Percentiles rank a stretch among this genome's conserved stretches.
Evolutionary conservation across 1,140 invertebrate species (phyloP).

Genomic region (Xylocopa sonorina): DNA sequence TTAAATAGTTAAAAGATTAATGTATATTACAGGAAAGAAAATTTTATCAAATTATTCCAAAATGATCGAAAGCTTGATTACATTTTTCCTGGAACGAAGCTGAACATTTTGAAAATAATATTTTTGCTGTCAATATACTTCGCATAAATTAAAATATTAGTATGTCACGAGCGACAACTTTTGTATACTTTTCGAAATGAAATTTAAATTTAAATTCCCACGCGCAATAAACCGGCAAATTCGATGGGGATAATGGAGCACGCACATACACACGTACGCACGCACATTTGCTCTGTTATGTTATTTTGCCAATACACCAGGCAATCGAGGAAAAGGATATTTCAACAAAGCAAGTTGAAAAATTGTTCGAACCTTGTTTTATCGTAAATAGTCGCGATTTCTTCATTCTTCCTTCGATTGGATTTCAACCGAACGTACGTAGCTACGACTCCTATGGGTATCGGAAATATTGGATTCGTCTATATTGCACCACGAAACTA

Average conservation of each 20-base stretch:
- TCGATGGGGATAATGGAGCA: no score
- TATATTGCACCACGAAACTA: conserved; percentile 25
- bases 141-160: no score
- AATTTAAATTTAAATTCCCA: neutral
- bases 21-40: no score
- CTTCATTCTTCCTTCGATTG: conserved; percentile 10
- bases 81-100: no score
- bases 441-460: neutral
- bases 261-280: no score
- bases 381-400: conserved; percentile 4
- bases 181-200: no score
- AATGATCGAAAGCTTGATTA: no score
- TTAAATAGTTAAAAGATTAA: no score
- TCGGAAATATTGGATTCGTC: conserved; percentile 40
- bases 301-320: neutral
- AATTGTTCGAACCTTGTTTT: conserved; percentile 8
- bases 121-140: no score
- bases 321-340: neutral
- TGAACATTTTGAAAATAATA: no score
- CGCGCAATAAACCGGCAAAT: neutral
- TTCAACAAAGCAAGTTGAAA: neutral
- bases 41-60: no score
- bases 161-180: no score
- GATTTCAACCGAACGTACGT: neutral
- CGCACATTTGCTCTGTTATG: neutral